Conservation (phyloP, 2,113 vertebrate species). For the Tachuris rubrigastra region DNA sequence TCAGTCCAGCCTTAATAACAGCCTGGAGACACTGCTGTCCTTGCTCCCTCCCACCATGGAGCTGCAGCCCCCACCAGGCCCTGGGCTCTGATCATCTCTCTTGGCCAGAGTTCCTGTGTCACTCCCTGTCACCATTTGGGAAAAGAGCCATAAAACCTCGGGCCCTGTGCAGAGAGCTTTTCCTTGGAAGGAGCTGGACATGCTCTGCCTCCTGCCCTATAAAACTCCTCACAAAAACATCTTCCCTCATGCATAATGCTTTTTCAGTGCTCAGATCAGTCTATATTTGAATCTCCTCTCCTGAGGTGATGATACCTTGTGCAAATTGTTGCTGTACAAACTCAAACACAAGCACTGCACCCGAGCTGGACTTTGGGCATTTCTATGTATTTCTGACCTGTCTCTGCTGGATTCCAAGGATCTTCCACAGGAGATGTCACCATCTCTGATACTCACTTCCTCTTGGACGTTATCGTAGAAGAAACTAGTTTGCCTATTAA, state of each 20-base stretch:
- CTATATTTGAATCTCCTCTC: not conserved
- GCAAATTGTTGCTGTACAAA: not conserved
- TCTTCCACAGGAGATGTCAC: not conserved
- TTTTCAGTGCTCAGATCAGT: not conserved
- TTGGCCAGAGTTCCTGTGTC: not conserved
- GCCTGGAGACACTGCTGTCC: fast-evolving
- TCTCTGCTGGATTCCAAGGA: not conserved
- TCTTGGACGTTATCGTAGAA: fast-evolving
- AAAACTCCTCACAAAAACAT: not conserved
- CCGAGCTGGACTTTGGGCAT: not conserved
- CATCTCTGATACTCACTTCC: not conserved
- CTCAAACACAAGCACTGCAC: not conserved
- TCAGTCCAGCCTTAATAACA: not conserved
- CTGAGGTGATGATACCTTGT: not conserved
- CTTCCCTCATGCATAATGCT: not conserved
- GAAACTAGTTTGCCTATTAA: not conserved
- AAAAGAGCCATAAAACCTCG: not conserved
- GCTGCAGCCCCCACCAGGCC: not conserved
- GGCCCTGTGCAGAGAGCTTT: not conserved
- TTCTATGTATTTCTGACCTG: not conserved
- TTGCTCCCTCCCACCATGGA: not conserved
- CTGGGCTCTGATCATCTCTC: not conserved
- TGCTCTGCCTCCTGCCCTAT: not conserved
- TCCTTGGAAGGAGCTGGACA: not conserved
- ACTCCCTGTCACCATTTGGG: not conserved